Evolutionary conservation across 2,888 invertebrate genomes (phyloP).

Genomic region (Stictocephala bisonia): DNA sequence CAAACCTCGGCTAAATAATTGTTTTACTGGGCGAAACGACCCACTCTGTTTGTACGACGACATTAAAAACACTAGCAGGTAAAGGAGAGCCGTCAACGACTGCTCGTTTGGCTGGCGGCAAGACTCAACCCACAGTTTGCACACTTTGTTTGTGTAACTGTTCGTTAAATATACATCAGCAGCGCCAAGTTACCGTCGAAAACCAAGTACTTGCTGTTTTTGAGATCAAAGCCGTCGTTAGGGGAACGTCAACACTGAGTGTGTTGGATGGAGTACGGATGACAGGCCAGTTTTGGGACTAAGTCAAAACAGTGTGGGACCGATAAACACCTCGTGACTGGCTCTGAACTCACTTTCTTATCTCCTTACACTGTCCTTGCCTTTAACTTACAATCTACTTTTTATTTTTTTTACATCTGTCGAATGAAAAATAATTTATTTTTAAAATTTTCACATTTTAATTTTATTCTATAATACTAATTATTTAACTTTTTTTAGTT

Average conservation of each 20-base stretch:
- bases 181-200: conserved; percentile 6
- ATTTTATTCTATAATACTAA: no score
- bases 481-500: no score
- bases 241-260: not conserved
- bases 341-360: no score
- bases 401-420: no score
- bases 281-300: conserved; percentile 9
- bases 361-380: not conserved
- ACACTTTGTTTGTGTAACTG: not conserved
- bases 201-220: conserved; percentile 30
- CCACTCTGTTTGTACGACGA: not conserved
- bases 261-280: not conserved
- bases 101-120: conserved; percentile 2
- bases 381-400: not conserved
- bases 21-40: not conserved
- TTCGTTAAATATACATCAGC: conserved; percentile 8
- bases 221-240: conserved; percentile 22
- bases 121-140: conserved; percentile 6
- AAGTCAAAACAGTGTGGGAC: not conserved
- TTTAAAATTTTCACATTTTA: no score
- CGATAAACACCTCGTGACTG: no score
- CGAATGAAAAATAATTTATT: no score
- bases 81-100: not conserved
- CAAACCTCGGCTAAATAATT: no score
- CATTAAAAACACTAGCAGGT: conserved; percentile 28